Evolutionary conservation across 2,113 vertebrate species (phyloP), one percentile per base, ranked within the genome.

Genomic region (Parotia lawesii): DNA sequence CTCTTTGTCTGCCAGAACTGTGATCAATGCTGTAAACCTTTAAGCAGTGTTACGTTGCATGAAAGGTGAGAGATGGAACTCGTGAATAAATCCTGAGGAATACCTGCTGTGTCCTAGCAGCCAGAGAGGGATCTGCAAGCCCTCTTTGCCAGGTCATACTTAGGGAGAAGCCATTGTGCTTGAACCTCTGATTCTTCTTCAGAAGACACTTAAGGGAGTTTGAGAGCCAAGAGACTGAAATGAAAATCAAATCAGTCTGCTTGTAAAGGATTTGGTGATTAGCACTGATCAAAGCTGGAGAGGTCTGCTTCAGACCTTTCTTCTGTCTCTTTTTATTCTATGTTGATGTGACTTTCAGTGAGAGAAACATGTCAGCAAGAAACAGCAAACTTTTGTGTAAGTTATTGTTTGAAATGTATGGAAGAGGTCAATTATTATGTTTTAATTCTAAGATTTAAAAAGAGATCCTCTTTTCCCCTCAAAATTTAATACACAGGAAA

Each of bases 31-130:
- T 47, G 33, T 54, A 61, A 90, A 28, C n/a, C n/a, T 75, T 72
- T 47, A 61, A 91, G 31, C 28, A 72, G 20, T 0, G 0, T 77
- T 81, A 31, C 0, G 0, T 14, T 28, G 28, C 18, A 1, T 27
- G 45, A 33, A 65, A 72, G 35, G 29, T 58, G 48, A 44, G 47
- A 54, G 66, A 19, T 29, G 14, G 45, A 71, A 44, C 53, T 58
- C 62, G 48, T 37, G 42, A 73, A 47, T 73, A 65, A 91, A 38
- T 85, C 42, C 27, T 58, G 27, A 58, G 65, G 35, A 87, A 37
- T 56, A 74, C 5, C 58, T 71, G 56, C 18, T 74, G 8, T 44
- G 23, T 60, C 28, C 61, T 37, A n/a, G 31, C 31, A 81, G 60
- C 21, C 4, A 9, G 51, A 54, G 53, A 40, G 25, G 48, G 48